Evolutionary conservation across 2,888 invertebrate species (phyloP), one percentile per base, ranked within the genome.

Genomic region (Steinernema carpocapsae): DNA sequence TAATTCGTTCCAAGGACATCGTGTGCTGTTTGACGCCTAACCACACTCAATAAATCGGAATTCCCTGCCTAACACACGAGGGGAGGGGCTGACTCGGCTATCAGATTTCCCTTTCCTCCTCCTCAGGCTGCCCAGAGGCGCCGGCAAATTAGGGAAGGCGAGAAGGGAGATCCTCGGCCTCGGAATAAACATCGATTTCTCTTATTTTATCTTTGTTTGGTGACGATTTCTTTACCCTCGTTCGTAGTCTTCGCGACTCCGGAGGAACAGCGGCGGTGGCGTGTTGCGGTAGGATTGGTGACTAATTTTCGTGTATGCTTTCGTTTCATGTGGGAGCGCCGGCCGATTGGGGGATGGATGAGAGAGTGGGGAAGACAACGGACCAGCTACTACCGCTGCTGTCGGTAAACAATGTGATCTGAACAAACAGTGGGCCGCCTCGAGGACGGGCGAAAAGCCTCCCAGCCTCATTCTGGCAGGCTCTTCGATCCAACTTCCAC

Each of bases 221-320:
- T 64, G 64, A 26, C 64, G 64, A 64, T 64, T 48, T 64, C 64
- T 32, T 64, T 64, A 32, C n/a, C 48, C 48, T 64, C 26, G 64
- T 24, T 17, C 64, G 1, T 26, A 4, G 24, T 17, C 19, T 48
- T 19, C 48, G 22, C 52, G 52, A 32, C 64, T 48, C 19, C 48
- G 17, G 64, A 64, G 10, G 64, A 64, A 26, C 64, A 26, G 64
- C 64, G 64, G 32, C 64, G 64, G 32, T 48, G n/a, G 48, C 48
- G 48, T 48, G 48, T 17, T 48, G 17, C 48, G 48, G 19, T 19
- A 48, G 32, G 37, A 64, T 12, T 64, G 64, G 29, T 64, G 64
- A 64, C 32, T 64, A 64, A 64, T 64, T 52, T 64, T 64, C 64
- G 64, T 64, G 64, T 32, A 64, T 64, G 64, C 64, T 64, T 64